These are phyloP conservation scores for Beroe forskalii DNA, from an alignment of 37 sponge, comb jelly and placozoan species.

Conservation along the genomic window DNA sequence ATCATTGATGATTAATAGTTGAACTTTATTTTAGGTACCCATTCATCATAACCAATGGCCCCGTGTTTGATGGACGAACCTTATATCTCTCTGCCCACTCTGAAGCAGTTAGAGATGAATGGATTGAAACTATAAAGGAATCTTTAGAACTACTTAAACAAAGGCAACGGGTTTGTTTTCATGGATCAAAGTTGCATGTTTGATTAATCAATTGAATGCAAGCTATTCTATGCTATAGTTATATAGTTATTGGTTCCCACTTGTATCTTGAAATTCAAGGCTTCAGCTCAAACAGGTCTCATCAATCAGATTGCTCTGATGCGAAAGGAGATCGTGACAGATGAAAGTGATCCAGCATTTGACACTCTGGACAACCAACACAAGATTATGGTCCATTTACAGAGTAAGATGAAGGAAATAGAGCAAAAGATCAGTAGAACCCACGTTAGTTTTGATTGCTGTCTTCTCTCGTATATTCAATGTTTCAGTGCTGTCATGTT, in stretches of 20 bases:
- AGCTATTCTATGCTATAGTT: too few relatives aligned
- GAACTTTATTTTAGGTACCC: too few relatives aligned
- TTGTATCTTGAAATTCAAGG: too few relatives aligned
- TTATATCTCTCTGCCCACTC: neutral
- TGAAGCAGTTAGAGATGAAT: neutral
- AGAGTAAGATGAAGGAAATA: neutral
- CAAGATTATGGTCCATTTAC: neutral
- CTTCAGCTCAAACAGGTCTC: too few relatives aligned
- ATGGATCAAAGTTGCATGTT: too few relatives aligned
- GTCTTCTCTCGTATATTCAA: too few relatives aligned
- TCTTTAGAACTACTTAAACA: neutral
- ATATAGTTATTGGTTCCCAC: too few relatives aligned
- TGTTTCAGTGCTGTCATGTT: too few relatives aligned
- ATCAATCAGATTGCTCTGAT: neutral
- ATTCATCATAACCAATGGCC: neutral
- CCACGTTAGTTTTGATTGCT: too few relatives aligned
- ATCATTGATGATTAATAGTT: too few relatives aligned
- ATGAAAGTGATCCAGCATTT: neutral
- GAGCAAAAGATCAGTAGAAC: neutral
- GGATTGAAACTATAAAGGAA: neutral
- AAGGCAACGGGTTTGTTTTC: neutral
- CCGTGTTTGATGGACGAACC: neutral
- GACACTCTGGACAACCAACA: constrained; percentile 13
- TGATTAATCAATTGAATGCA: too few relatives aligned
- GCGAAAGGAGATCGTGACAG: neutral